These are phyloP conservation scores for Apistogramma diplotaenia DNA, from an alignment of 2,113 vertebrate species.

Conservation along the genomic window DNA sequence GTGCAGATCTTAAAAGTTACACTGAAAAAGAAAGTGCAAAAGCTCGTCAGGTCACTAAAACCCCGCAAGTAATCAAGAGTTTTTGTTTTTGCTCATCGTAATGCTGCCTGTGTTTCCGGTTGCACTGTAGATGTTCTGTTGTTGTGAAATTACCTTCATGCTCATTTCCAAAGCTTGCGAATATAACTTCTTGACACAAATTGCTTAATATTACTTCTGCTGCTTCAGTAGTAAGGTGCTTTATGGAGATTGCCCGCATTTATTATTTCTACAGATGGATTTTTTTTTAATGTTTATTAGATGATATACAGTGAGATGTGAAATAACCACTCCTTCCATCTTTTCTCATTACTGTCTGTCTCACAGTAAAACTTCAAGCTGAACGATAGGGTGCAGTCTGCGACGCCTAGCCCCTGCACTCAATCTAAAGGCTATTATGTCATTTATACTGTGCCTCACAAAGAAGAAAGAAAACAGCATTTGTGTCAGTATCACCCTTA, in stretches of 20 bases:
- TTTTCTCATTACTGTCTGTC: background rate
- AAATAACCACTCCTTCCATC: background rate
- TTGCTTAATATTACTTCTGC: background rate
- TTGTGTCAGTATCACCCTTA: conserved; percentile 30
- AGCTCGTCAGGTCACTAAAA: background rate
- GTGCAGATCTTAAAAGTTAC: background rate
- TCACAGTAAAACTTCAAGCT: background rate
- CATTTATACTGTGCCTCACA: conserved; percentile 19
- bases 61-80: background rate
- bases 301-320: background rate
- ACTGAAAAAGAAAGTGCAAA: background rate
- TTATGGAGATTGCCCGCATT: background rate
- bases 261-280: background rate
- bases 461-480: conserved; percentile 30
- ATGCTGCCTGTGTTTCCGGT: background rate
- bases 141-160: background rate
- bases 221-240: background rate
- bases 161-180: background rate
- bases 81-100: background rate
- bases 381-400: conserved; percentile 10
- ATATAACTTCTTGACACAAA: background rate
- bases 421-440: conserved; percentile 16
- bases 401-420: background rate
- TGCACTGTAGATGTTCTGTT: background rate
- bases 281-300: conserved; percentile 4